Evolutionary conservation across 2,888 invertebrate species (phyloP).

Genomic region (Tipula unca): DNA sequence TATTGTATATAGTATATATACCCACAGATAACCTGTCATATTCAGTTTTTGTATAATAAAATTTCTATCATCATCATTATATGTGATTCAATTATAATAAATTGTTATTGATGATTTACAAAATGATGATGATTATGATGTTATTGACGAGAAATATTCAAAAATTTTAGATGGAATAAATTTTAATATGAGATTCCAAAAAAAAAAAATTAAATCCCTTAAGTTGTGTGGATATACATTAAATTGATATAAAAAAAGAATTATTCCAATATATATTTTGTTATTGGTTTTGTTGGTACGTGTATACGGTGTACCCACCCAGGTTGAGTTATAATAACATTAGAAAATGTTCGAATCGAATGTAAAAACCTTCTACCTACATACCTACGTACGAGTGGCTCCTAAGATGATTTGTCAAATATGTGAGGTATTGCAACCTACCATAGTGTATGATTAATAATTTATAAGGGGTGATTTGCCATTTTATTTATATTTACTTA

Average conservation of each 20-base stretch:
- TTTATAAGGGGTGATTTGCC: background rate
- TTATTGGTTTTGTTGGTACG: background rate
- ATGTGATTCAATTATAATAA: constrained; percentile 4
- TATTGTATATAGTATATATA: too few species aligned
- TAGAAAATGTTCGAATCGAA: background rate
- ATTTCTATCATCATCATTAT: background rate
- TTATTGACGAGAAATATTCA: background rate
- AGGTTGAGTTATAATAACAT: background rate
- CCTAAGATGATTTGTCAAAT: background rate
- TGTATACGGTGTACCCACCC: background rate
- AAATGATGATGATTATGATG: background rate
- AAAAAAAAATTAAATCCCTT: background rate
- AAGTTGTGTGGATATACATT: background rate
- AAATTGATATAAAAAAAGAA: background rate
- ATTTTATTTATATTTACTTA: background rate
- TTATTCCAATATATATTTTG: background rate
- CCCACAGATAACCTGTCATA: background rate
- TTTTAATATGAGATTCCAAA: background rate
- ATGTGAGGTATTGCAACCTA: background rate
- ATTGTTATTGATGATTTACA: background rate
- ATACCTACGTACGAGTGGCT: too few species aligned
- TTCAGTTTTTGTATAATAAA: background rate
- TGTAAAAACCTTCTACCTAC: background rate
- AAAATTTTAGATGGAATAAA: background rate
- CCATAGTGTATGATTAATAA: background rate